Conservation (phyloP, 30 jellyfish, hydroid and myxozoan species). For the Hydractinia echinata region DNA sequence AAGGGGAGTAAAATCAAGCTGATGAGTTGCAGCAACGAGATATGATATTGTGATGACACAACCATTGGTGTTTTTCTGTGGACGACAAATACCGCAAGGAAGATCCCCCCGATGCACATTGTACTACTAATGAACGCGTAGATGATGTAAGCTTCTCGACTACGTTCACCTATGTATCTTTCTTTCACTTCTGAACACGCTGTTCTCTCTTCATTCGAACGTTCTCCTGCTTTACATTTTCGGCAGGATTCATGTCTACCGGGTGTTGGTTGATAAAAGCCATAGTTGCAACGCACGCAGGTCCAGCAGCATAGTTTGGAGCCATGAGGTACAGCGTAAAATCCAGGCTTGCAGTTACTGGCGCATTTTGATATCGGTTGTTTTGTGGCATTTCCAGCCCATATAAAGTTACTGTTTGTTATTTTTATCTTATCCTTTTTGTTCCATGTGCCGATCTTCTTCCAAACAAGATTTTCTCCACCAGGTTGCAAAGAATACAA, state of each 20-base stretch:
- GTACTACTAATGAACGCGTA: background rate
- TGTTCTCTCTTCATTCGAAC: background rate
- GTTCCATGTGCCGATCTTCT: conserved; percentile 15
- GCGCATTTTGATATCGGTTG: conserved; percentile 10
- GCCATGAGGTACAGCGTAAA: conserved; percentile 5
- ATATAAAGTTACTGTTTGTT: background rate
- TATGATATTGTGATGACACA: background rate
- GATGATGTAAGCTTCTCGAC: background rate
- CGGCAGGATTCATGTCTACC: conserved; percentile 9
- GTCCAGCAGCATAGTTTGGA: conserved; percentile 31
- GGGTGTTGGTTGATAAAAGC: background rate
- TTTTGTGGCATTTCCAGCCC: background rate
- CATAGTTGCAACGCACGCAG: conserved; percentile 21
- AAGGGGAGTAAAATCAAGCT: background rate
- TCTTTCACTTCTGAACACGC: background rate
- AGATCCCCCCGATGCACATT: background rate
- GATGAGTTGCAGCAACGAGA: conserved; percentile 23
- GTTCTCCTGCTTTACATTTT: background rate
- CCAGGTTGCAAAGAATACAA: conserved; percentile 4
- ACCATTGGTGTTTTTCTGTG: conserved; percentile 23
- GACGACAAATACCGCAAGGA: background rate
- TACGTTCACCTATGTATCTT: background rate
- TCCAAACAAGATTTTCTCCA: background rate
- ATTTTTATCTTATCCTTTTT: background rate
- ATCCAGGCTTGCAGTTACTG: background rate